These are phyloP conservation scores for Podiceps cristatus DNA, from an alignment of 2,113 vertebrate species.

Conservation along the genomic window DNA sequence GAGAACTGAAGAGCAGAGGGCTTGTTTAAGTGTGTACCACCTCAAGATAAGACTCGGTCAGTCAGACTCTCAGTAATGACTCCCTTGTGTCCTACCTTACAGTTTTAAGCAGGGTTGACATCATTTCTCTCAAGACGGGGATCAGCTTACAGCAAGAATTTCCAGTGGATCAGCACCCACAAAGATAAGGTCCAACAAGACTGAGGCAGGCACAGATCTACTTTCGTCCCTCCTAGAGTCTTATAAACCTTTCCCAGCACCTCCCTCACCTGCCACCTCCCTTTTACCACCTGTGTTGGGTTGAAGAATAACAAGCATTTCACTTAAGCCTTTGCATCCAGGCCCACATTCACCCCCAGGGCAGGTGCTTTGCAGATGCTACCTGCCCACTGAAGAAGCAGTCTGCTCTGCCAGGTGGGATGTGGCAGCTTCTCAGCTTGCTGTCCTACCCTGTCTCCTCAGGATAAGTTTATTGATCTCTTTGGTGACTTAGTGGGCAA, in stretches of 20 bases:
- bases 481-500: neutral
- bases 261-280: neutral
- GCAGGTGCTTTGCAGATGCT: neutral
- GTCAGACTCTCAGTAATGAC: neutral
- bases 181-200: rapidly evolving
- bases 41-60: neutral
- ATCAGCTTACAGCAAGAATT: neutral
- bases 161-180: rapidly evolving
- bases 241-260: neutral
- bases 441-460: neutral
- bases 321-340: neutral
- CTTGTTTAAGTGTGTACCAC: neutral
- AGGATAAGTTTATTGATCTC: neutral
- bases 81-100: neutral
- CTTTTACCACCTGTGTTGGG: neutral
- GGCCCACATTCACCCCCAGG: neutral
- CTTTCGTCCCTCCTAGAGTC: rapidly evolving
- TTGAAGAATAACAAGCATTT: neutral
- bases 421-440: neutral
- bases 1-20: rapidly evolving
- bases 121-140: rapidly evolving
- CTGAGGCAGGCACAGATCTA: rapidly evolving
- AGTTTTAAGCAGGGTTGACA: rapidly evolving
- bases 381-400: neutral
- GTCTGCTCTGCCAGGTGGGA: too few relatives aligned